These are phyloP conservation scores for Palythoa grandis DNA, from an alignment of 92 coral and sea anemone genomes.

Conservation along the genomic window DNA sequence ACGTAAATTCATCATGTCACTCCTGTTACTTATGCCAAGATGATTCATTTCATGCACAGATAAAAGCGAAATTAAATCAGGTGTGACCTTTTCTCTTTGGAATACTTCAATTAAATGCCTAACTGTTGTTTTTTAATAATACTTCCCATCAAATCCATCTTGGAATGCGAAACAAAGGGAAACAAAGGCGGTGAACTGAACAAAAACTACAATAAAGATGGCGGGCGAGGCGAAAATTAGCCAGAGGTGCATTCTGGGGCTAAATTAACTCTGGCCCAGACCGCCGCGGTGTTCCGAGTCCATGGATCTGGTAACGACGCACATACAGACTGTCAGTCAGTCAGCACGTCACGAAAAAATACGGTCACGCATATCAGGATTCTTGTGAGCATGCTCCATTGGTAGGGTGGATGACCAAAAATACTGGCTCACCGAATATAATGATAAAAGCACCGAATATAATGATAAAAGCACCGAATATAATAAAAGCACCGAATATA, in stretches of 20 bases:
- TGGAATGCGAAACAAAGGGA: neutral
- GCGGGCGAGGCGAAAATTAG: neutral
- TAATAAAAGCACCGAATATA: too few relatives aligned
- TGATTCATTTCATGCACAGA: slow-evolving; percentile 53
- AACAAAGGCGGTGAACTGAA: neutral
- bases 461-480: too few relatives aligned
- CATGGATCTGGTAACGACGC: neutral
- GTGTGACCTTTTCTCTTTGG: neutral
- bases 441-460: too few relatives aligned
- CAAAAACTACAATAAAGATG: neutral
- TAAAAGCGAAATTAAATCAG: neutral
- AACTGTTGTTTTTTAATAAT: neutral
- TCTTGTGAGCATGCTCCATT: neutral
- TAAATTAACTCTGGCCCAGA: neutral
- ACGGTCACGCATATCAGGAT: neutral
- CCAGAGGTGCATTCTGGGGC: neutral
- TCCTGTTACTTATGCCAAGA: slow-evolving; percentile 50
- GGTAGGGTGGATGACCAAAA: too few relatives aligned
- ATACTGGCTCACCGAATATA: too few relatives aligned
- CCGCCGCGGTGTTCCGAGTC: neutral
- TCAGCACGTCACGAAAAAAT: neutral
- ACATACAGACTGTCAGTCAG: too few relatives aligned
- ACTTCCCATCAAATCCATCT: neutral
- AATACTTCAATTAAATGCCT: neutral
- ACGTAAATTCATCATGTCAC: slow-evolving; percentile 64